A percentile compares a stretch with the other conserved stretches of the same genome.
These are phyloP conservation scores for Pteronura brasiliensis DNA, from an alignment of 2,113 vertebrate genomes.

Conservation along the genomic window DNA sequence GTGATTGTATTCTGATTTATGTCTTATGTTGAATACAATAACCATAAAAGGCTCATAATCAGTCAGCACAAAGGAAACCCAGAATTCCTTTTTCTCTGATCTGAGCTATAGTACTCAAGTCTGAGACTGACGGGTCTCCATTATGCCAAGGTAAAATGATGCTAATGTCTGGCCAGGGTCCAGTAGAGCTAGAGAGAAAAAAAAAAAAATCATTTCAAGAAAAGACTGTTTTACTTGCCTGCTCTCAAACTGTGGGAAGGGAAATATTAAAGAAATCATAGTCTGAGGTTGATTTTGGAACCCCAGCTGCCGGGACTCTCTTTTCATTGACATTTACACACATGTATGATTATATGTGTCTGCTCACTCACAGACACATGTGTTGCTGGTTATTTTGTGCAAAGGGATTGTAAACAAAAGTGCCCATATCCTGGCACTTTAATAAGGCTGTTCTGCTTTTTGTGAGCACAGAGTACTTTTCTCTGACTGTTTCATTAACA, in stretches of 20 bases:
- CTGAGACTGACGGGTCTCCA: not conserved
- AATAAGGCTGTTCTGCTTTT: not conserved
- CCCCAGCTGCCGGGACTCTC: not conserved
- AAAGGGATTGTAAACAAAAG: not conserved
- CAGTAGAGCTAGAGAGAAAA: conserved; percentile 18
- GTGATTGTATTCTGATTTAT: not conserved
- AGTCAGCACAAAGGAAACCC: not conserved
- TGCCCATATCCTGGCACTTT: too few relatives aligned
- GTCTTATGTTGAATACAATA: not conserved
- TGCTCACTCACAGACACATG: not conserved
- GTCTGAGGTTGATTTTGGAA: not conserved
- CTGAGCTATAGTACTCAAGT: not conserved
- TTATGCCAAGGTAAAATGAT: not conserved
- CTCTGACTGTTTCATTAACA: not conserved
- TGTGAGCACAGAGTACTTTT: not conserved
- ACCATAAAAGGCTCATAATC: not conserved
- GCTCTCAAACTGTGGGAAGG: not conserved
- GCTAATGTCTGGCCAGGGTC: not conserved
- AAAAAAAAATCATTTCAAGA: conserved; percentile 41
- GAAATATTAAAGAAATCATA: not conserved
- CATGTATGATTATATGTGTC: not conserved
- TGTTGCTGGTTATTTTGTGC: not conserved
- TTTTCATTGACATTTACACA: not conserved
- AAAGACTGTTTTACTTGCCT: not conserved
- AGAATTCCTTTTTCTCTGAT: not conserved